Evolutionary conservation across 2,113 vertebrate genomes (phyloP).

Genomic region (Micronisus gabar): DNA sequence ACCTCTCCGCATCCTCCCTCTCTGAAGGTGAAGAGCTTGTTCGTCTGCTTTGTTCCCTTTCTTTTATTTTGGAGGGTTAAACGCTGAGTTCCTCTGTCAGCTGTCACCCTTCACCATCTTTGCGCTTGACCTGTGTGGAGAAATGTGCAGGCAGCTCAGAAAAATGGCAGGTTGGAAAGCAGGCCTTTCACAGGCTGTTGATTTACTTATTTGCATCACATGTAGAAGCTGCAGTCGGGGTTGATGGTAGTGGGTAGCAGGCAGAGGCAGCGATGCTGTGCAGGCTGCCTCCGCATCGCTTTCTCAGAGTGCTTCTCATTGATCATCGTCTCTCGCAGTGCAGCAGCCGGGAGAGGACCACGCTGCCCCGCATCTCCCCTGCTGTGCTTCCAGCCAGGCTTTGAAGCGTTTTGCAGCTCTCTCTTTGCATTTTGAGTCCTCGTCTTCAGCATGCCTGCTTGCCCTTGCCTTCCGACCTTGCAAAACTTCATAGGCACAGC

Average conservation of each 20-base stretch:
- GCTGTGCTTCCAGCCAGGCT: background rate
- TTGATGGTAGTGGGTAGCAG: background rate
- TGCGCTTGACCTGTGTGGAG: background rate
- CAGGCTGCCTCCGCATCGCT: background rate
- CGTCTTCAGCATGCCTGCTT: background rate
- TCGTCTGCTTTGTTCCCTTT: background rate
- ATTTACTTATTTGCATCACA: background rate
- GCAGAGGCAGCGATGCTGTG: background rate
- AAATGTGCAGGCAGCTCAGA: accelerated
- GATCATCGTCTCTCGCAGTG: accelerated
- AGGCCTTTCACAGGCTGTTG: background rate
- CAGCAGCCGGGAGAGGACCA: too few species aligned
- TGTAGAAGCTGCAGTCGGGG: background rate
- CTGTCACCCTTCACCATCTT: background rate
- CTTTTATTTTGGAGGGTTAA: background rate
- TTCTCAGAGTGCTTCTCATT: background rate
- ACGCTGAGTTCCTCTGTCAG: background rate
- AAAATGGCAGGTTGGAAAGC: background rate
- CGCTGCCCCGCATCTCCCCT: too few species aligned
- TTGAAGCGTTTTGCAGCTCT: background rate
- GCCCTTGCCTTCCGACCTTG: background rate
- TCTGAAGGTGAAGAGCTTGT: background rate
- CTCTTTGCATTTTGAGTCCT: accelerated
- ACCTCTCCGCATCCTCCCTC: background rate
- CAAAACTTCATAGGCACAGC: background rate